Evolutionary conservation across 2,113 vertebrate genomes (phyloP).

Genomic region (Oophaga pumilio): DNA sequence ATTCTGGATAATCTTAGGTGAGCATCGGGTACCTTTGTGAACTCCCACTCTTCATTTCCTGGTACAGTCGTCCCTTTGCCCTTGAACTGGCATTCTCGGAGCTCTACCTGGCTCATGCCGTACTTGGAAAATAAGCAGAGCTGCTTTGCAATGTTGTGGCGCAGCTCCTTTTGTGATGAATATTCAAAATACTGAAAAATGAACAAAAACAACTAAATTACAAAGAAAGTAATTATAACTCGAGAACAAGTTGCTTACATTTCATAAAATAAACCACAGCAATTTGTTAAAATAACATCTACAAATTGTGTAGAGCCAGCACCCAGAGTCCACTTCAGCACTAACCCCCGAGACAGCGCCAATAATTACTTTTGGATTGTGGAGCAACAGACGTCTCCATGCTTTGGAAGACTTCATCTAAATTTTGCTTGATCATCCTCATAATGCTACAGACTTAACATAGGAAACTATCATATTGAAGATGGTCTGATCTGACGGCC

Average conservation of each 20-base stretch:
- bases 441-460: no score
- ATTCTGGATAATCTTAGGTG: background rate
- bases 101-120: conserved; percentile 63
- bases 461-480: no score
- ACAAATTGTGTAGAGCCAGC: no score
- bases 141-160: conserved; percentile 91
- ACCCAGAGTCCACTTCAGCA: no score
- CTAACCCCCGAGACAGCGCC: no score
- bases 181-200: conserved; percentile 90
- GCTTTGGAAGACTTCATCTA: no score
- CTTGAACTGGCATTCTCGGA: conserved; percentile 78
- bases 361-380: no score
- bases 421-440: no score
- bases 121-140: conserved; percentile 81
- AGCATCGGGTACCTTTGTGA: conserved; percentile 77
- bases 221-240: background rate
- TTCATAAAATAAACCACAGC: background rate
- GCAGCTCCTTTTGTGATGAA: conserved; percentile 83
- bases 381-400: no score
- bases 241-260: background rate
- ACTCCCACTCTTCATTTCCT: conserved; percentile 83
- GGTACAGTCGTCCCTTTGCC: conserved; percentile 76
- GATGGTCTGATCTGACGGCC: no score
- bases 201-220: background rate
- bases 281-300: no score